phyloP scores from a whole-genome alignment of 2,888 invertebrate species.

The Fragum sueziense region DNA sequence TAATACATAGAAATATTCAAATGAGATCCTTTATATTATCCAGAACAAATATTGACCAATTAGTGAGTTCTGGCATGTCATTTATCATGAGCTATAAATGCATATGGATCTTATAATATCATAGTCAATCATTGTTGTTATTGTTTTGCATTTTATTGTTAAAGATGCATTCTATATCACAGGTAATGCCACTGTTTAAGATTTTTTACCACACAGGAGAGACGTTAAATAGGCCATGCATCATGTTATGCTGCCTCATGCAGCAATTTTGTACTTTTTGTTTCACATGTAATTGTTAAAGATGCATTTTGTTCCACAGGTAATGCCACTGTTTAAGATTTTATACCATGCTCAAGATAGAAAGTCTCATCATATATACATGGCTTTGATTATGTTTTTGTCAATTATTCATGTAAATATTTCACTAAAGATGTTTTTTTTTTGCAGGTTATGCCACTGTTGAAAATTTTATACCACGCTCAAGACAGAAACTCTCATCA shows the following conservation, averaged over 20 bases:
- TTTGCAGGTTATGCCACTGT: slow-evolving; percentile 87
- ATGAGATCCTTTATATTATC: slow-evolving; percentile 85
- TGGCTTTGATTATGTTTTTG: slow-evolving; percentile 97
- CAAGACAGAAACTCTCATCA: slow-evolving; percentile 87
- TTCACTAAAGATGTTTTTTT: background rate
- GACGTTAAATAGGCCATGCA: too few relatives aligned
- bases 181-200: slow-evolving; percentile 90
- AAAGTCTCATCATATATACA: slow-evolving; percentile 95
- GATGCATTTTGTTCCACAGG: too few relatives aligned
- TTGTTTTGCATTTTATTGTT: too few relatives aligned
- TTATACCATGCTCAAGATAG: slow-evolving; percentile 89
- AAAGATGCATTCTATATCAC: too few relatives aligned
- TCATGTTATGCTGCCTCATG: too few relatives aligned
- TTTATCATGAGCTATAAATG: too few relatives aligned
- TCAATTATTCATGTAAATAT: too few relatives aligned
- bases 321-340: slow-evolving; percentile 92
- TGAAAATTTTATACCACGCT: slow-evolving; percentile 94
- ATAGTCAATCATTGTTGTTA: too few relatives aligned
- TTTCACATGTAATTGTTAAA: too few relatives aligned
- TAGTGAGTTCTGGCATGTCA: slow-evolving; percentile 82
- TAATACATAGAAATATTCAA: slow-evolving; percentile 88
- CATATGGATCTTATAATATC: too few relatives aligned
- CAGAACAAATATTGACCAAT: slow-evolving; percentile 84
- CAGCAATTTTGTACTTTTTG: too few relatives aligned
- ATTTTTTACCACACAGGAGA: slow-evolving; percentile 91